phyloP scores from a whole-genome alignment of 2,888 invertebrate species.

The Tetragnatha montana region DNA sequence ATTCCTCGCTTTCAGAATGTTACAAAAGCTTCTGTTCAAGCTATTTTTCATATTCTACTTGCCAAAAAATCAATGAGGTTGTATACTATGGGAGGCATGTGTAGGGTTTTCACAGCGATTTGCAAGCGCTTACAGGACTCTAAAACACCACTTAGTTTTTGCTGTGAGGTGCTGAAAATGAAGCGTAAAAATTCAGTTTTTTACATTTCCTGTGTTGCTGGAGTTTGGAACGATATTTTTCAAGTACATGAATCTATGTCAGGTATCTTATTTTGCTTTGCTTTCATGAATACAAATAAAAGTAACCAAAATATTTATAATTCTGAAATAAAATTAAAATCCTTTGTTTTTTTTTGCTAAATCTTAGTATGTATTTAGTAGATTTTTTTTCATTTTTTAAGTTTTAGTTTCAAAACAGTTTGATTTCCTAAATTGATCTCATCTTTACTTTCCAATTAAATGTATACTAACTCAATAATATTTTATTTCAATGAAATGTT shows the following conservation, averaged over 20 bases:
- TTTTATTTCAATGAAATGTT: no score
- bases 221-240: slow-evolving; percentile 43
- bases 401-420: no score
- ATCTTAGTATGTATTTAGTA: no score
- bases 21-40: neutral
- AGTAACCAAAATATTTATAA: no score
- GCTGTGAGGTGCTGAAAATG: slow-evolving; percentile 24
- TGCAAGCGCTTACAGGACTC: slow-evolving; percentile 12
- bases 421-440: no score
- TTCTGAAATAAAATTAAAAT: no score
- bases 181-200: neutral
- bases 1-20: neutral
- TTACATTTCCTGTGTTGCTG: slow-evolving; percentile 14
- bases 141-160: neutral
- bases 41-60: slow-evolving; percentile 13
- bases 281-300: neutral
- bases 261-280: slow-evolving; percentile 9
- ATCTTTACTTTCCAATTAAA: no score
- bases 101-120: slow-evolving; percentile 35
- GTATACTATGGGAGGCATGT: neutral
- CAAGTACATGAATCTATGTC: neutral
- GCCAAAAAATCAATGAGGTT: slow-evolving; percentile 2
- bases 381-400: no score
- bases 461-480: no score
- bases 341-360: no score